phyloP scores from a whole-genome alignment of 2,888 invertebrate genomes.

The Carpatolechia fugitivella region DNA sequence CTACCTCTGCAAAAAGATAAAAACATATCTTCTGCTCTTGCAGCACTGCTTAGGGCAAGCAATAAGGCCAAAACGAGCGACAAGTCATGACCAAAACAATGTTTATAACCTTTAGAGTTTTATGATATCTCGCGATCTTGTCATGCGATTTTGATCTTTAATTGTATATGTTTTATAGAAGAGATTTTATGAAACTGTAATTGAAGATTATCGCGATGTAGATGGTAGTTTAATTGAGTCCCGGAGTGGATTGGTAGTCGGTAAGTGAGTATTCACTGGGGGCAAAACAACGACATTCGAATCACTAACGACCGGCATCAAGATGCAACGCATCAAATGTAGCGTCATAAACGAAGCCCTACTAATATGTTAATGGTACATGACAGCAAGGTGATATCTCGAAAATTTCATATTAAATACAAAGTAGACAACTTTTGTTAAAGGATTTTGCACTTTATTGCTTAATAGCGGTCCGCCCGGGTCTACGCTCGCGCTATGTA shows the following conservation, averaged over 20 bases:
- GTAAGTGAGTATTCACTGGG: conserved; percentile 18
- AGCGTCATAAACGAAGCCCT: conserved; percentile 18
- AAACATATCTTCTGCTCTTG: background rate
- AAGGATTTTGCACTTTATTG: no score
- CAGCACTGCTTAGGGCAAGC: background rate
- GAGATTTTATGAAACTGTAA: conserved; percentile 1
- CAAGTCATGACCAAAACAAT: background rate
- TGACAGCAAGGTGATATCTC: conserved; percentile 2
- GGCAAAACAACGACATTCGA: conserved; percentile 36
- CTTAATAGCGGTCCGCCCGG: no score
- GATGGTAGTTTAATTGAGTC: conserved; percentile 30
- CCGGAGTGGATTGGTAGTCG: conserved; percentile 24
- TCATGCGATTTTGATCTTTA: background rate
- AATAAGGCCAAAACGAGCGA: conserved; percentile 3
- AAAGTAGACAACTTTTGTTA: no score
- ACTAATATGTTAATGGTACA: conserved; percentile 5
- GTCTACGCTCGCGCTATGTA: no score
- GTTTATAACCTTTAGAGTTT: conserved; percentile 3
- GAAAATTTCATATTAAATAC: background rate
- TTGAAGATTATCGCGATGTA: conserved; percentile 12
- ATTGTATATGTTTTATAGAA: background rate
- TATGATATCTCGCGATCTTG: background rate
- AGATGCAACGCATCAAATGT: conserved; percentile 44
- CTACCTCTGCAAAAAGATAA: background rate
- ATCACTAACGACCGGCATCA: conserved; percentile 59